Evolutionary conservation across 2,888 invertebrate species (phyloP), one percentile per base, ranked within the genome.

Genomic region (Coecobrya sp.): DNA sequence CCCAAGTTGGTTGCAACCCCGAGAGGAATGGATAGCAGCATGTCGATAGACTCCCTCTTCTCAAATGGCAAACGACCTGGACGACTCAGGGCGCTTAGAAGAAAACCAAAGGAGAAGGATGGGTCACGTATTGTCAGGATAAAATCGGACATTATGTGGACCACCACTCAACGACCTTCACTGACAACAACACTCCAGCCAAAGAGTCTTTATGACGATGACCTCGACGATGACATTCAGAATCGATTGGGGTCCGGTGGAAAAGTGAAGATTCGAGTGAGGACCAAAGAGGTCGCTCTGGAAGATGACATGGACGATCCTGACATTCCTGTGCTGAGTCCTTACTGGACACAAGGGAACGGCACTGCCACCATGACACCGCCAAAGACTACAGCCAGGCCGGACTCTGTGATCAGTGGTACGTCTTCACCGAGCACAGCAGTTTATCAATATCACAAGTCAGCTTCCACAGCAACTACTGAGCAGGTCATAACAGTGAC

Each of bases 81-180:
- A 30, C 7, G 87, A 16, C 30, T 88, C 0, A 30, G 81, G 0
- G 79, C 52, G 0, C 22, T 88, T 19, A 42, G 81, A 42, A 79
- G 81, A 13, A 88, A 88, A 19, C 88, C 73, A 1, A 45, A 52
- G 16, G 79, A 55, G 2, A 55, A 81, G n/a, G 16, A 68, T 13
- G 25, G 59, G 68, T 27, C 27, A 36, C 30, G 89, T 10, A 70
- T 59, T 84, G 82, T 89, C 0, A n/a, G 89, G 13, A 89, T 89
- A 0, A 89, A 89, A 73, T 55, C 70, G 11, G 89, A 89, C 4
- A 82, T 89, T 27, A 30, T 89, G 70, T 89, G 89, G 89, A 89
- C 89, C 13, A 84, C 89, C 11, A 89, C 89, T 8, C 49, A 70
- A 25, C 10, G 84, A 36, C 88, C 87, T 0, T 8, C 59, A 3